Evolutionary conservation across 2,797 vertebrate genomes (phyloP).

Genomic region (Oreochromis grahami): DNA sequence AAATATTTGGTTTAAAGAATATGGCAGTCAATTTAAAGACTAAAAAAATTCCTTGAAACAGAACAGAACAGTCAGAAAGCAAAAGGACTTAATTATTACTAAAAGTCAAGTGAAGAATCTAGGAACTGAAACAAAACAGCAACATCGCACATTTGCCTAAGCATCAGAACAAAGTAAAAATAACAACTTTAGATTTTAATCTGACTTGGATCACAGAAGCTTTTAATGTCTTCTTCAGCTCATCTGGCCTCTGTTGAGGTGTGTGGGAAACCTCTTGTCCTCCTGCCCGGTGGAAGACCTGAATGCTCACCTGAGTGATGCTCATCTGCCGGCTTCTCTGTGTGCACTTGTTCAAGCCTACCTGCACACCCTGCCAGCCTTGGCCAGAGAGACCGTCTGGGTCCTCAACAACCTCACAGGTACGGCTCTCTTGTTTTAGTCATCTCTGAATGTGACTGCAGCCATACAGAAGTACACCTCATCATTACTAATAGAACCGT

Average conservation of each 20-base stretch:
- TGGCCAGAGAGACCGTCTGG: slow-evolving; percentile 87
- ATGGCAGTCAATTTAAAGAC: not conserved
- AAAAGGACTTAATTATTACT: accelerated
- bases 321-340: slow-evolving; percentile 76
- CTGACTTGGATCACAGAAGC: not conserved
- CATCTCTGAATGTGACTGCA: not conserved
- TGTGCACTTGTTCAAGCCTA: slow-evolving; percentile 81
- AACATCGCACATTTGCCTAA: not conserved
- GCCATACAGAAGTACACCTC: not conserved
- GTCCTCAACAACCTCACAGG: slow-evolving; percentile 96
- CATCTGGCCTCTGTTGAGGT: slow-evolving; percentile 87
- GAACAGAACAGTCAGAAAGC: accelerated
- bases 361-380: slow-evolving; percentile 74
- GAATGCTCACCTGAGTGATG: slow-evolving; percentile 57
- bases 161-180: not conserved
- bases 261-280: slow-evolving; percentile 85
- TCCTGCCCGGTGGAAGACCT: slow-evolving; percentile 48
- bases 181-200: not conserved
- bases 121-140: not conserved
- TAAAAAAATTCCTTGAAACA: too few species aligned
- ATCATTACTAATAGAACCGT: accelerated
- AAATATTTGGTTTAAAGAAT: not conserved
- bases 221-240: slow-evolving; percentile 68
- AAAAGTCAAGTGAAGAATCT: accelerated
- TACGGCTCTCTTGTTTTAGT: slow-evolving; percentile 21